Evolutionary conservation across 2,113 vertebrate species (phyloP).

Genomic region (Cichladusa arquata): DNA sequence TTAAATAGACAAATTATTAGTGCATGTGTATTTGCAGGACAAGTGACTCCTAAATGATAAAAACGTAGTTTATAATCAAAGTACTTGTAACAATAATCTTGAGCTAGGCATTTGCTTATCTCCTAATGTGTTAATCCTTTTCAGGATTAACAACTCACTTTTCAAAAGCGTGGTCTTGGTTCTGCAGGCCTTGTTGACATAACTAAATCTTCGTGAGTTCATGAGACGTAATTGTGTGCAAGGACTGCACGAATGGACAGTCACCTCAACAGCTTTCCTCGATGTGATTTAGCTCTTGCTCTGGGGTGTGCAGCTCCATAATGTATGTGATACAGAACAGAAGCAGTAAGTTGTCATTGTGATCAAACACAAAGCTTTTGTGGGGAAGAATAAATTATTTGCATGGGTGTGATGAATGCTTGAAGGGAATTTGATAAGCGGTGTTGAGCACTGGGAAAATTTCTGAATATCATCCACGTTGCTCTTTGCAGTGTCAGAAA

Average conservation of each 20-base stretch:
- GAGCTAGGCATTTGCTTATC: slow-evolving; percentile 18
- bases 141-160: neutral
- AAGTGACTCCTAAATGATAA: slow-evolving; percentile 11
- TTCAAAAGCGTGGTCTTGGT: neutral
- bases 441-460: slow-evolving; percentile 10
- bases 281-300: neutral
- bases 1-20: slow-evolving; percentile 34
- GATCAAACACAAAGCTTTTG: slow-evolving; percentile 50
- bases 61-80: slow-evolving; percentile 20
- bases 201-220: neutral
- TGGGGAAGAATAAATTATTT: slow-evolving; percentile 55
- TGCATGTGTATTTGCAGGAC: neutral
- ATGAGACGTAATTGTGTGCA: neutral
- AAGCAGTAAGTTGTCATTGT: slow-evolving; percentile 41
- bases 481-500: slow-evolving; percentile 8
- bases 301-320: neutral
- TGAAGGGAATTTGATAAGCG: slow-evolving; percentile 50
- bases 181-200: neutral
- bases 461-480: neutral
- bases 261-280: neutral
- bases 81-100: neutral
- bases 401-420: slow-evolving; percentile 17
- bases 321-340: neutral
- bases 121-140: neutral
- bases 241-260: neutral